A percentile compares a stretch with the other conserved stretches of the same genome.
Evolutionary conservation across 2,888 invertebrate species (phyloP).

Genomic region (Conus canariensis): DNA sequence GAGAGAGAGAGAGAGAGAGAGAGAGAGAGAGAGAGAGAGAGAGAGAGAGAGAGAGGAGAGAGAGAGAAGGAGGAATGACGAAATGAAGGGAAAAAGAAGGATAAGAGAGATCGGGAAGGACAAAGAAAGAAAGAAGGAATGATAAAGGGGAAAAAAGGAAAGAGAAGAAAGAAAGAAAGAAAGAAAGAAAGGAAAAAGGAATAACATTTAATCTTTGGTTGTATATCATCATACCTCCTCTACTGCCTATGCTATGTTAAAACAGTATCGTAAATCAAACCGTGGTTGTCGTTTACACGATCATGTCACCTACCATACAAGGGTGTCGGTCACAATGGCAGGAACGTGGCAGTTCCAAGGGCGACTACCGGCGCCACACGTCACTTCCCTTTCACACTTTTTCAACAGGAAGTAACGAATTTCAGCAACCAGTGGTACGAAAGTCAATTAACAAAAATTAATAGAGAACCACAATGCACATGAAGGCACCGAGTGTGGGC

Average conservation of each 20-base stretch:
- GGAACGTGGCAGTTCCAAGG: no score
- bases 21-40: not conserved
- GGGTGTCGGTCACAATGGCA: no score
- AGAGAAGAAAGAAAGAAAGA: not conserved
- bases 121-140: not conserved
- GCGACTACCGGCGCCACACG: no score
- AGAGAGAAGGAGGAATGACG: not conserved
- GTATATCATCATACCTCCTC: not conserved
- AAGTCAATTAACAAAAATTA: no score
- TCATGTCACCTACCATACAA: no score
- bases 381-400: no score
- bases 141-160: not conserved
- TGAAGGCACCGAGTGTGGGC: no score
- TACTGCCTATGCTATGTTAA: not conserved
- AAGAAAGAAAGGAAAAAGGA: not conserved
- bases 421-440: no score
- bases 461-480: no score
- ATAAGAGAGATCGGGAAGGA: not conserved
- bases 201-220: not conserved
- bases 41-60: not conserved
- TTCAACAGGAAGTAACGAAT: no score
- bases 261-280: not conserved
- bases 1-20: not conserved
- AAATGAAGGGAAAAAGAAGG: not conserved
- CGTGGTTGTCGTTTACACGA: no score